These are phyloP conservation scores for Macquaria ambigua DNA, from an alignment of 2,113 vertebrate species.

Conservation along the genomic window DNA sequence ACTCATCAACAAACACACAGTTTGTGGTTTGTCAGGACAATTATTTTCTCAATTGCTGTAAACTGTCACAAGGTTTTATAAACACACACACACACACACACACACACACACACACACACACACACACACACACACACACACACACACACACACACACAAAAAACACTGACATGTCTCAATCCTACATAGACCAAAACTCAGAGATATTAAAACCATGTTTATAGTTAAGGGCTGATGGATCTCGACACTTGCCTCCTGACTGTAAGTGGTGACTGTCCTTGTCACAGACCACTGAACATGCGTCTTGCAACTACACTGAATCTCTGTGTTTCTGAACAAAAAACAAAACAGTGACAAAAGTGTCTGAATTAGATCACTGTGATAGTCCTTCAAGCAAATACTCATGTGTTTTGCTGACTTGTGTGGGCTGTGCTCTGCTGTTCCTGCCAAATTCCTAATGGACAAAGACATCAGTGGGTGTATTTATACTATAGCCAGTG, in stretches of 20 bases:
- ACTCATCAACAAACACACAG: background rate
- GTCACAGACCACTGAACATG: background rate
- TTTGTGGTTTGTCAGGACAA: background rate
- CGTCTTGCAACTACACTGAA: background rate
- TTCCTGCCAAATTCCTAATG: slow-evolving; percentile 54
- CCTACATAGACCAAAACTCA: background rate
- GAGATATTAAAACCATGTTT: background rate
- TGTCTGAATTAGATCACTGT: slow-evolving; percentile 27
- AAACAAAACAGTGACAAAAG: slow-evolving; percentile 4
- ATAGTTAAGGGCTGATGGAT: background rate
- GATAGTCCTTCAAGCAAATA: slow-evolving; percentile 38
- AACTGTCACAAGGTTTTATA: background rate
- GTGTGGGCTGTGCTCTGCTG: slow-evolving; percentile 51
- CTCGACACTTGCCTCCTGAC: background rate
- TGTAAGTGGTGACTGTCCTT: background rate
- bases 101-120: background rate
- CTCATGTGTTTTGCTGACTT: slow-evolving; percentile 38
- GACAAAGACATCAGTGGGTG: slow-evolving; percentile 59
- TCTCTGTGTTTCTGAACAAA: background rate
- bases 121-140: background rate
- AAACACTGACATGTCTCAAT: background rate
- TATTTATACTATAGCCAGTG: slow-evolving; percentile 48
- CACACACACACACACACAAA: no score
- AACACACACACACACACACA: background rate
- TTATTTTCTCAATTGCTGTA: background rate